A percentile compares a stretch with the other conserved stretches of the same genome.
Conservation (phyloP, 2,888 invertebrate genomes). For the Euzophera pinguis region DNA sequence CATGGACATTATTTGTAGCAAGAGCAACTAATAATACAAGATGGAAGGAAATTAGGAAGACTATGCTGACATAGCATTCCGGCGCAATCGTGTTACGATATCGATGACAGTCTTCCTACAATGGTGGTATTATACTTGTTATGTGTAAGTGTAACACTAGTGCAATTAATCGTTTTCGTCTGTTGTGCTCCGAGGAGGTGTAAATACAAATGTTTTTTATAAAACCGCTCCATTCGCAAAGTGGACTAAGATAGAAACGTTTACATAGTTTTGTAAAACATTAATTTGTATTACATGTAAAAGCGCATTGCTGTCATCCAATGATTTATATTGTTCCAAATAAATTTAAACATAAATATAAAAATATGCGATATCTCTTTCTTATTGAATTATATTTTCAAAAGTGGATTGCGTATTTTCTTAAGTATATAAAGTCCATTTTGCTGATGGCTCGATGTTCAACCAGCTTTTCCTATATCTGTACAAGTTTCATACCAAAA, state of each 20-base stretch:
- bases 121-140: slow-evolving; percentile 38
- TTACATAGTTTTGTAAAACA: neutral
- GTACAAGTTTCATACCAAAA: slow-evolving; percentile 11
- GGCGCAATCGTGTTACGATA: neutral
- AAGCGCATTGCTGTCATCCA: no score
- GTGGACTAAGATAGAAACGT: neutral
- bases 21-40: no score
- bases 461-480: slow-evolving; percentile 13
- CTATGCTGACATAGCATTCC: neutral
- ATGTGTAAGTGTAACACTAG: slow-evolving; percentile 48
- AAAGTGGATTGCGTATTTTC: neutral
- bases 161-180: slow-evolving; percentile 57
- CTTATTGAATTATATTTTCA: neutral
- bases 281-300: neutral
- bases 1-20: no score
- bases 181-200: slow-evolving; percentile 37
- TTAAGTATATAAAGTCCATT: neutral
- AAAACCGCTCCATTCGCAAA: neutral
- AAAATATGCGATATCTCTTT: neutral
- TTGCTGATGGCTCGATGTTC: slow-evolving; percentile 4
- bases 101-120: slow-evolving; percentile 29
- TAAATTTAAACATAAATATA: neutral
- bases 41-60: neutral
- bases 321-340: no score
- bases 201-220: neutral